Evolutionary conservation across 2,888 invertebrate genomes (phyloP), one percentile per base, ranked within the genome.

Genomic region (Cosmia pyralina): DNA sequence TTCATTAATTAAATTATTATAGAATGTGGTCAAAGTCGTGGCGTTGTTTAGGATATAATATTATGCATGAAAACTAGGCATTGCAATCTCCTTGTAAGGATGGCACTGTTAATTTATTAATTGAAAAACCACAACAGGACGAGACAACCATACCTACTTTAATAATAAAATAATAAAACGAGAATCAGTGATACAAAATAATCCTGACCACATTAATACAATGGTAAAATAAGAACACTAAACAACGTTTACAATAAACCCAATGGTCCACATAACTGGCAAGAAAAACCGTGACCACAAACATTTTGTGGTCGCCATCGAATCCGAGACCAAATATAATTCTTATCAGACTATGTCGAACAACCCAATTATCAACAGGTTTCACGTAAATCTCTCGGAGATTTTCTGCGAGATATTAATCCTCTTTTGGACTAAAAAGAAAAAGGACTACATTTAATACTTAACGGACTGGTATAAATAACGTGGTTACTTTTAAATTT

Each of bases 331-430:
- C 48, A 66, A 71, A 59, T 38, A 46, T 62, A 70, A 52, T 34
- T 76, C 8, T 77, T 75, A 77, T 76, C 58, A 50, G 59, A 52
- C 48, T 10, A n/a, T 60, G 46, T 70, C 38, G 59, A 62, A 74
- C 69, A 72, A 50, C 71, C 79, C 59, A 85, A 82, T 72, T 79
- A 74, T 73, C 75, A 84, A 86, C 84, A 75, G 75, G 85, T 86
- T 73, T 70, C 71, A 15, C 69, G 82, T 86, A 80, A 85, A 86
- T 86, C 77, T 70, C 70, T 46, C 7, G 48, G 48, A 75, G 55
- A 79, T 71, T 71, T 79, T 81, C 65, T 65, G 79, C 69, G 11
- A 59, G 73, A 71, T 75, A 82, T 84, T 81, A 85, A 85, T 82
- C 79, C 72, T 75, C 65, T 75, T 81, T 69, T 69, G 58, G 68